Evolutionary conservation across 2,113 vertebrate genomes (phyloP).

Genomic region (Talpa occidentalis): DNA sequence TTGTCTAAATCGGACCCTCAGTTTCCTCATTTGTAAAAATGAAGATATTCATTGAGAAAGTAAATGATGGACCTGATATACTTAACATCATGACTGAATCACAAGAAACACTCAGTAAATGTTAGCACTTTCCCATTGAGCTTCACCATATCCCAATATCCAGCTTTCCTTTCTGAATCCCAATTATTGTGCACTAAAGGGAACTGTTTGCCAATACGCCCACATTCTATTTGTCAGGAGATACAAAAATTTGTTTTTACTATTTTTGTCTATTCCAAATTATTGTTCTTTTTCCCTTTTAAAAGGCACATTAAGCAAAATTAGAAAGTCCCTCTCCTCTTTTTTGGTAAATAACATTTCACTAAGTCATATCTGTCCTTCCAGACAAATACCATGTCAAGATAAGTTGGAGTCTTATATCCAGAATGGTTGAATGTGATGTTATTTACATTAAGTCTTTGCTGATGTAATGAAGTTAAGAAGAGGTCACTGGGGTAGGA

Average conservation of each 20-base stretch:
- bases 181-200: background rate
- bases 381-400: background rate
- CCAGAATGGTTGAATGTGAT: background rate
- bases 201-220: background rate
- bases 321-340: background rate
- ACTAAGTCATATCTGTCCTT: background rate
- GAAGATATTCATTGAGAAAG: background rate
- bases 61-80: background rate
- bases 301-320: background rate
- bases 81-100: background rate
- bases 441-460: background rate
- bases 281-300: background rate
- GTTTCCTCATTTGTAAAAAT: background rate
- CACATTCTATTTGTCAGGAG: background rate
- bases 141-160: background rate
- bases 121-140: background rate
- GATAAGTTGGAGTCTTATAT: background rate
- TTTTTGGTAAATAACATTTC: background rate
- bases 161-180: background rate
- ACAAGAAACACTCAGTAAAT: background rate
- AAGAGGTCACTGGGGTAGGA: background rate
- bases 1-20: background rate
- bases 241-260: background rate
- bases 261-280: background rate
- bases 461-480: background rate